Base-by-base conservation (phyloP, 2,888 invertebrate species). In the Ceramica pisi region DNA sequence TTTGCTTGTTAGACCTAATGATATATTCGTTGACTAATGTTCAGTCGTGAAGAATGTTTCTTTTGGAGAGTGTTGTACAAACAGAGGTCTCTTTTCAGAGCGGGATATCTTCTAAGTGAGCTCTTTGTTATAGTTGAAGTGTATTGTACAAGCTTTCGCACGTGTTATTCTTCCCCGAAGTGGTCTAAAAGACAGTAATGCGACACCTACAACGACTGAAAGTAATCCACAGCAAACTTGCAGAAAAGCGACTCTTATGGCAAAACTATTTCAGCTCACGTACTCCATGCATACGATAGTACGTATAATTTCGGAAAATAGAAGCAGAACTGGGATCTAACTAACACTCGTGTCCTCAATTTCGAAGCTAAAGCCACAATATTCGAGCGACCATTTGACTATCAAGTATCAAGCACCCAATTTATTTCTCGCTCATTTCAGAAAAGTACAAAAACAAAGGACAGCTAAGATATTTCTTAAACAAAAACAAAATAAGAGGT, bases 401-500 rank as follows among this genome's bases (percentile, higher is more conserved):
- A 68, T 46, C 14, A 41, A 41, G 41, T 16, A 19, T 46, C 76
- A 68, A 76, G 16, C 41, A 76, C 23, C 77, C 48, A 68, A 76
- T 68, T 73, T 67, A 50, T 60, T 60, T 67, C 23, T 53, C 41
- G 16, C 31, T 75, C 51, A 75, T 62, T 70, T 44, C 38, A 23
- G 44, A 57, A 66, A 76, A 41, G 10, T 63, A 41, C 23, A 26
- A 23, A 31, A 46, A 21, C 26, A 55, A 68, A 73, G 12, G 31
- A 48, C 23, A 31, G 38, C 23, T 64, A 60, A 80, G 63, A 46
- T 56, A 53, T 63, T 50, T 31, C 26, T 67, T 53, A 79, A 67
- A 60, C 38, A 59, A 78, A 74, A 75, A 50, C 50, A 50, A 62
- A 73, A 73, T 23, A 67, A 64, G 26, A 57, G 63, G 44, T 59